Conservation (phyloP, 2,113 vertebrate genomes). For the Sylvietta virens region DNA sequence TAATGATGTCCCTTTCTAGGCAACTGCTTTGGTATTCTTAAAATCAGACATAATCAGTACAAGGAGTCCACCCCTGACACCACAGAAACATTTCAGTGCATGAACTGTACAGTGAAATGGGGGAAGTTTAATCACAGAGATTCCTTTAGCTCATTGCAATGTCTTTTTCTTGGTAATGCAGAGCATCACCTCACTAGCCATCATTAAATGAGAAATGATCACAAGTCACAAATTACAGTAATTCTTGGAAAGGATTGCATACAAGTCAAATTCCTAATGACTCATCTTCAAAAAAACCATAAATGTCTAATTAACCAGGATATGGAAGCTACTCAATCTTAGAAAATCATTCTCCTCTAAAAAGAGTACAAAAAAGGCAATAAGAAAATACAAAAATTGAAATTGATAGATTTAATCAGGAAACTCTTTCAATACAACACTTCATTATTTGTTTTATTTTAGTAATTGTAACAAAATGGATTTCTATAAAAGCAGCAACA, state of each 20-base stretch:
- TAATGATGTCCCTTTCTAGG: not conserved
- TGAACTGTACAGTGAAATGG: not conserved
- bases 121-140: not conserved
- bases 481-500: not conserved
- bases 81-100: not conserved
- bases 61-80: not conserved
- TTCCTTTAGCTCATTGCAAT: not conserved
- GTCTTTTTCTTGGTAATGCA: not conserved
- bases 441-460: not conserved
- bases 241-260: not conserved
- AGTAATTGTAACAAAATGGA: not conserved
- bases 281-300: not conserved
- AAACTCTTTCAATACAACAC: not conserved
- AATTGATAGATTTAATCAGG: not conserved
- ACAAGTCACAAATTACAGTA: not conserved
- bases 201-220: not conserved
- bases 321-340: not conserved
- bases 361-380: not conserved
- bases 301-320: not conserved
- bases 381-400: not conserved
- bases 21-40: not conserved
- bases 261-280: constrained; percentile 21
- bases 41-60: not conserved
- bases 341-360: not conserved
- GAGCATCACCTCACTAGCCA: not conserved